Conservation (phyloP, 2,888 invertebrate genomes). For the Chloroclystis v-ata region DNA sequence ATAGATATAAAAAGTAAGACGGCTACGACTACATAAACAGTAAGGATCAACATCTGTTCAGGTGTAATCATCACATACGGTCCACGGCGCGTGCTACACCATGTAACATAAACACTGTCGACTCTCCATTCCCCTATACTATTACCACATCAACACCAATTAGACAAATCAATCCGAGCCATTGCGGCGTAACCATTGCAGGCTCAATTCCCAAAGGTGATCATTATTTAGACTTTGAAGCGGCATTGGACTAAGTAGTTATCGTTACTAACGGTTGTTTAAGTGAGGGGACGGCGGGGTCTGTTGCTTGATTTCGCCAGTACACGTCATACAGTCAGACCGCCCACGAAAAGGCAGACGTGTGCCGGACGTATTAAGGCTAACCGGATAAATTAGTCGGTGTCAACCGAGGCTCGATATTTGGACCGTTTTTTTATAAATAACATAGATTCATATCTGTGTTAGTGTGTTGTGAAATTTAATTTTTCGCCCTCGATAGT, state of each 20-base stretch:
- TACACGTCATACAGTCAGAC: slow-evolving; percentile 69
- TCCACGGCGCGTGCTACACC: slow-evolving; percentile 60
- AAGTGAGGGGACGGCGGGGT: slow-evolving; percentile 41
- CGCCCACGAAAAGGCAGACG: slow-evolving; percentile 68
- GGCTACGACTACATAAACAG: slow-evolving; percentile 35
- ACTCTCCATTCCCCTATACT: slow-evolving; percentile 44
- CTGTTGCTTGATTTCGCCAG: slow-evolving; percentile 56
- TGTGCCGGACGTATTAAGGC: slow-evolving; percentile 49
- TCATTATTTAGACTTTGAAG: slow-evolving; percentile 26
- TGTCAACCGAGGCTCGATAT: slow-evolving; percentile 45
- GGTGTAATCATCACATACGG: slow-evolving; percentile 49
- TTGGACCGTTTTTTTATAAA: slow-evolving; percentile 35
- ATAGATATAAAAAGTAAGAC: slow-evolving; percentile 15
- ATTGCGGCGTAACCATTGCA: slow-evolving; percentile 42
- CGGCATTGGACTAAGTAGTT: slow-evolving; percentile 51
- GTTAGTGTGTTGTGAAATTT: slow-evolving; percentile 33
- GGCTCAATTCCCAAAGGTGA: slow-evolving; percentile 15
- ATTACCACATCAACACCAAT: slow-evolving; percentile 35
- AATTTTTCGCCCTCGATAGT: slow-evolving; percentile 45
- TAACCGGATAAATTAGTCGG: slow-evolving; percentile 47
- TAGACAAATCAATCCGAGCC: slow-evolving; percentile 17
- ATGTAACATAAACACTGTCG: slow-evolving; percentile 53
- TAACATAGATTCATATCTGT: slow-evolving; percentile 28
- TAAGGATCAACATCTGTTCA: slow-evolving; percentile 49
- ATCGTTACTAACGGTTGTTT: slow-evolving; percentile 32